Percentiles rank a stretch among this genome's conserved stretches.
phyloP scores from a whole-genome alignment of 2,797 vertebrate species.

The Poeciliopsis gracilis region DNA sequence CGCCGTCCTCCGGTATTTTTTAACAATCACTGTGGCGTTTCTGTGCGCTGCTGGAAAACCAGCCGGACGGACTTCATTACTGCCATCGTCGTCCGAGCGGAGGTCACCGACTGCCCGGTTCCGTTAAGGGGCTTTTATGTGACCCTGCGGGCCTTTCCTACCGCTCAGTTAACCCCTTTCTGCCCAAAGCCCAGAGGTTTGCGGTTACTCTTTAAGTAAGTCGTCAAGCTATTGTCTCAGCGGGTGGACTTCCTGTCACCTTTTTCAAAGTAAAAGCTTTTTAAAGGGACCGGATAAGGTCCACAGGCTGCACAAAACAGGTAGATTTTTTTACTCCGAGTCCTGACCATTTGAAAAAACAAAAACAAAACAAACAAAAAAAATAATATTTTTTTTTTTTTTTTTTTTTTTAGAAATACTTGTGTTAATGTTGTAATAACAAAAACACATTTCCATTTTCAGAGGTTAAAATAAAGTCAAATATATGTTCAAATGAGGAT shows the following conservation, averaged over 20 bases:
- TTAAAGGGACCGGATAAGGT: not conserved
- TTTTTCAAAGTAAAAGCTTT: slow-evolving; percentile 29
- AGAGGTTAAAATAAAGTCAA: no score
- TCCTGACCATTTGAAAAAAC: no score
- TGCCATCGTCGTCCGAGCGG: slow-evolving; percentile 9
- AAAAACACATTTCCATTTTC: no score
- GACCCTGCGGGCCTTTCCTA: slow-evolving; percentile 23
- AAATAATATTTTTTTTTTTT: no score
- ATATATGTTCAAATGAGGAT: no score
- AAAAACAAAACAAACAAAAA: no score
- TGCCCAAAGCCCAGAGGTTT: slow-evolving; percentile 14
- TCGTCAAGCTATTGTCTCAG: not conserved
- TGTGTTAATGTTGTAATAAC: no score
- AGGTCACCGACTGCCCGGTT: slow-evolving; percentile 37
- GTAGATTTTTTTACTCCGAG: no score
- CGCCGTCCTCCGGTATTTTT: not conserved
- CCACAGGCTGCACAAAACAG: no score
- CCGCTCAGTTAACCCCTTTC: slow-evolving; percentile 60
- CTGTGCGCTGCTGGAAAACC: not conserved
- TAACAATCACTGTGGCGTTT: not conserved
- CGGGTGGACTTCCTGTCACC: slow-evolving; percentile 12
- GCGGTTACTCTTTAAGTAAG: fast-evolving
- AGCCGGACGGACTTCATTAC: slow-evolving; percentile 1
- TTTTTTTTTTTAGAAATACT: no score
- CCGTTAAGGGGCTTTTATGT: slow-evolving; percentile 12